phyloP scores from a whole-genome alignment of 64 coral and sea anemone genomes.

The Stichodactyla helianthus region DNA sequence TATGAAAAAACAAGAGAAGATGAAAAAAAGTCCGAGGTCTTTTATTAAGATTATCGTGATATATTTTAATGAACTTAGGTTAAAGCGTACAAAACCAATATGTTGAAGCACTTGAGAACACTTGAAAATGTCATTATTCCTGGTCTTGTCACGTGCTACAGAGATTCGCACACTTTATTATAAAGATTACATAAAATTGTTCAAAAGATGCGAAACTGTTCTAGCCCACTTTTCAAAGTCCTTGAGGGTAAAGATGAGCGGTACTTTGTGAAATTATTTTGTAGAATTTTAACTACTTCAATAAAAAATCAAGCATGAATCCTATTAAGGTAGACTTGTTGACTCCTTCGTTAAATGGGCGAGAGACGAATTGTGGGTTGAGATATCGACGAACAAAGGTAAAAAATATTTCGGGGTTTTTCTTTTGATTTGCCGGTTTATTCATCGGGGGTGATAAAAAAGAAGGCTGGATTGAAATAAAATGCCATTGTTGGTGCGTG shows the following conservation, averaged over 20 bases:
- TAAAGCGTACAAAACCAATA: slow-evolving; percentile 7
- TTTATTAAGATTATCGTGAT: neutral
- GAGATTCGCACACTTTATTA: neutral
- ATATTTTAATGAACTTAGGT: neutral
- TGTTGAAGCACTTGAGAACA: neutral
- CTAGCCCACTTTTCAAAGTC: neutral
- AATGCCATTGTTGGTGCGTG: slow-evolving; percentile 3
- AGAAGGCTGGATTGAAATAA: neutral
- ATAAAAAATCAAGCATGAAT: neutral
- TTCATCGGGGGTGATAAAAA: neutral
- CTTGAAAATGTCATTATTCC: neutral
- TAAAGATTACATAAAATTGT: neutral
- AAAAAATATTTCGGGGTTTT: slow-evolving; percentile 8
- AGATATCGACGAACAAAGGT: slow-evolving; percentile 15
- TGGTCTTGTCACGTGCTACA: neutral
- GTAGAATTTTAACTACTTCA: neutral
- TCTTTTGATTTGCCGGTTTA: slow-evolving; percentile 18
- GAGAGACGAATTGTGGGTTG: slow-evolving; percentile 7
- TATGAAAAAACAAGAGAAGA: neutral
- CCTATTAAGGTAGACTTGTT: neutral
- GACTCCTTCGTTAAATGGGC: neutral
- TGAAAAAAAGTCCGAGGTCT: neutral
- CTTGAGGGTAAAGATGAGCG: neutral
- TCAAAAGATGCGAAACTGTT: no score
- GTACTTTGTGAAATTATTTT: neutral